phyloP scores from a whole-genome alignment of 2,888 invertebrate species.

The Harpalus rubripes region DNA sequence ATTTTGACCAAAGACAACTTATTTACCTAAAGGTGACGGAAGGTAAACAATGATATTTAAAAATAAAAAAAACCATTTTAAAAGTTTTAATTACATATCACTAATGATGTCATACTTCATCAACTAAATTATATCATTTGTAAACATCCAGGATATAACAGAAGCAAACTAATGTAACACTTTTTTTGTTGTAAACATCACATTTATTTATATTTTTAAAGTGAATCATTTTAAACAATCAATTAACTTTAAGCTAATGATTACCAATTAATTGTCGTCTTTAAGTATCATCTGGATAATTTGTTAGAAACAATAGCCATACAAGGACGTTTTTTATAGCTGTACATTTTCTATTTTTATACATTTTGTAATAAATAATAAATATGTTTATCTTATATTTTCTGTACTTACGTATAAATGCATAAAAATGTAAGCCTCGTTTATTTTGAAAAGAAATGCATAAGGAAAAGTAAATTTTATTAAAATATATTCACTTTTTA shows the following conservation, averaged over 20 bases:
- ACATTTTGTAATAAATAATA: background rate
- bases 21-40: no score
- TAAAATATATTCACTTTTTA: background rate
- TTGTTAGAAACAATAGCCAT: background rate
- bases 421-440: background rate
- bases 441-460: background rate
- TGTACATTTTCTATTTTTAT: background rate
- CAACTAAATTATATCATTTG: background rate
- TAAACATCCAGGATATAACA: background rate
- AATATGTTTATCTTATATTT: no score
- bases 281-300: background rate
- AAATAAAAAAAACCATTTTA: no score
- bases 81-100: background rate
- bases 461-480: background rate
- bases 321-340: background rate
- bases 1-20: no score
- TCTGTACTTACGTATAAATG: no score
- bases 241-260: background rate
- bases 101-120: background rate
- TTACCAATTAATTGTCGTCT: background rate
- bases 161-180: background rate
- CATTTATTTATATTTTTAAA: background rate
- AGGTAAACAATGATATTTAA: no score
- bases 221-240: background rate
- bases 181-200: background rate